Evolutionary conservation across 2,797 vertebrate species (phyloP), one percentile per base, ranked within the genome.

Genomic region (Antennarius maculatus): DNA sequence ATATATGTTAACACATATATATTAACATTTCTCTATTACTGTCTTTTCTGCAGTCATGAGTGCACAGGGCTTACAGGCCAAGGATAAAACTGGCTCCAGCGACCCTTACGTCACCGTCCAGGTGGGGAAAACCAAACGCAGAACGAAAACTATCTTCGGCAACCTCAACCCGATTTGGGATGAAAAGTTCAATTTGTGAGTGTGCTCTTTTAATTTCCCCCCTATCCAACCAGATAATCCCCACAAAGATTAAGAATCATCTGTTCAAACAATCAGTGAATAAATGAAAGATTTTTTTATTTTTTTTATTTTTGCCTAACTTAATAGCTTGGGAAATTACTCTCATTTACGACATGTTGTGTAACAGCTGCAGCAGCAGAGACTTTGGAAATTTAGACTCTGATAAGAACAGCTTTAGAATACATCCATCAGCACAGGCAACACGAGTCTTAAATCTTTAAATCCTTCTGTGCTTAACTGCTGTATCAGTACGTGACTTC

Each of bases 151-250:
- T 39, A 96, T 99, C 89, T 99, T 98, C 64, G 97, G 97, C 64
- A 99, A 99, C 85, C 93, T 99, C 76, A 99, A 99, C 86, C 97
- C 97, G 6, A 88, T 96, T 52, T 99, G 97, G 97, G 96, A 99
- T 69, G 97, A 99, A 89, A 98, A 96, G 77, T 99, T 99, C 86
- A 93, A 95, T 85, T 99, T 99, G 97, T 99, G 88, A 99, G 97
- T 98, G 14, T 47, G 81, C 4, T 77, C 47, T 71, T 50, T 59
- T 54, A 50, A 71, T 65, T 28, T 58, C 14, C 49, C 46, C 39
- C 77, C 11, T 51, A 0, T 48, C 13, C 9, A 16, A 54, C 46
- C 9, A 12, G 10, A 39, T 72, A 54, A 73, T 82, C 66, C 28
- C 7, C 3, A 23, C 23, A 13, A 1, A 79, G 57, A 77, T 72